These are phyloP conservation scores for Excalfactoria chinensis DNA, from an alignment of 2,113 vertebrate species.

Conservation along the genomic window DNA sequence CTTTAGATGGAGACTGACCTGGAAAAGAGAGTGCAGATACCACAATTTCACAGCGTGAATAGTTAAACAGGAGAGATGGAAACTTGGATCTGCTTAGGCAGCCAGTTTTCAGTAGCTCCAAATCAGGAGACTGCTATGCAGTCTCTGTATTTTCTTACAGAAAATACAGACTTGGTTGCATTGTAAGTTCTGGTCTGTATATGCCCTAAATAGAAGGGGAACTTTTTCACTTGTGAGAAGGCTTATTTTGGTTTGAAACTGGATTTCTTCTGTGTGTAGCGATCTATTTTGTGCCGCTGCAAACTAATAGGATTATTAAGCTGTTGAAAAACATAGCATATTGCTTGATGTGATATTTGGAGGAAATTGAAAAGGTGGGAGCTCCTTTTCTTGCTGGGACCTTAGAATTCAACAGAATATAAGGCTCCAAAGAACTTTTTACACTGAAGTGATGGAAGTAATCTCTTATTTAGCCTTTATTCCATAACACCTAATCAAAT, in stretches of 20 bases:
- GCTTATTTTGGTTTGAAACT: background rate
- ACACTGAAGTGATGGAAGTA: background rate
- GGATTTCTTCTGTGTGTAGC: background rate
- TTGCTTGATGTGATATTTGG: slow-evolving; percentile 48
- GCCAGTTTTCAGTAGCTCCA: background rate
- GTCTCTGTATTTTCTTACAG: background rate
- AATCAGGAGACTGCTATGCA: background rate
- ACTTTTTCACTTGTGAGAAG: background rate
- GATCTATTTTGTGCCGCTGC: background rate
- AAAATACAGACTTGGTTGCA: background rate
- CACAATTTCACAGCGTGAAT: background rate
- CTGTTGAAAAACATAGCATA: background rate
- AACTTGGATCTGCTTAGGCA: background rate
- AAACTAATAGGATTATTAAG: background rate
- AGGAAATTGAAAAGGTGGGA: slow-evolving; percentile 65
- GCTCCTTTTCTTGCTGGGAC: slow-evolving; percentile 21
- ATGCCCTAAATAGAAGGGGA: background rate
- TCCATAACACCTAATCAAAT: background rate
- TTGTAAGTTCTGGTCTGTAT: background rate
- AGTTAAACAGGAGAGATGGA: background rate
- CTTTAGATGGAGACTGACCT: background rate
- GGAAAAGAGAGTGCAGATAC: background rate
- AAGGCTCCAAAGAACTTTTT: background rate
- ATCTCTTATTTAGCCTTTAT: background rate
- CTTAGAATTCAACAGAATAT: background rate